Percentiles rank a stretch among this genome's conserved stretches.
phyloP scores from a whole-genome alignment of 2,888 invertebrate species.

The Sylvicola fuscatus region DNA sequence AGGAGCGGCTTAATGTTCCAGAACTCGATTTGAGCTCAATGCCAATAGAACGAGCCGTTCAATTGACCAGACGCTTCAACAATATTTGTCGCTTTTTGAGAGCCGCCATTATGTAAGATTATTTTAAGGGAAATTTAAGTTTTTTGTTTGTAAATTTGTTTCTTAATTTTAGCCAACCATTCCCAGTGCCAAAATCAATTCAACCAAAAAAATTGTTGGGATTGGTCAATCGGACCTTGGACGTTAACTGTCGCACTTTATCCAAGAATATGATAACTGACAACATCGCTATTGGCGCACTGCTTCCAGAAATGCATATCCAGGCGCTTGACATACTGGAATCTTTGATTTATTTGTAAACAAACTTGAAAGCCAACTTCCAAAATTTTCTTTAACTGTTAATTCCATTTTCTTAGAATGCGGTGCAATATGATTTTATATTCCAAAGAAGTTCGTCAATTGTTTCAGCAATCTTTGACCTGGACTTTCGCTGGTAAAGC shows the following conservation, averaged over 20 bases:
- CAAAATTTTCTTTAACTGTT: not conserved
- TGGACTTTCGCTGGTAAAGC: slow-evolving; percentile 14
- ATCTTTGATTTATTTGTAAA: slow-evolving; percentile 13
- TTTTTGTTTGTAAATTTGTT: not conserved
- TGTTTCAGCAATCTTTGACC: slow-evolving; percentile 13
- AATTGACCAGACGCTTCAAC: slow-evolving; percentile 11
- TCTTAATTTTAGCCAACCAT: slow-evolving; percentile 16
- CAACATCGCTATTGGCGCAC: slow-evolving; percentile 13
- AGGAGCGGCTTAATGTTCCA: slow-evolving; percentile 7
- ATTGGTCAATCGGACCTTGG: slow-evolving; percentile 14
- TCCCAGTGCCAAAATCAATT: slow-evolving; percentile 15
- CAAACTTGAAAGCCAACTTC: not conserved
- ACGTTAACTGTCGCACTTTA: slow-evolving; percentile 12
- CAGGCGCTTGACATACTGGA: slow-evolving; percentile 13
- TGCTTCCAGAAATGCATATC: slow-evolving; percentile 14
- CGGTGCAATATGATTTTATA: slow-evolving; percentile 12
- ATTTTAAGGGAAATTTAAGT: slow-evolving; percentile 2
- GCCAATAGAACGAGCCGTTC: slow-evolving; percentile 12
- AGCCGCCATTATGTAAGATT: slow-evolving; percentile 5
- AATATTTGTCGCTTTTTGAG: slow-evolving; percentile 12
- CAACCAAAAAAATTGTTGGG: slow-evolving; percentile 14
- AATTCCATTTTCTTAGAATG: slow-evolving; percentile 9
- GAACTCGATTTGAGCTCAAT: slow-evolving; percentile 10
- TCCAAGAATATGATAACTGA: slow-evolving; percentile 14
- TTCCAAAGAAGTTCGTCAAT: slow-evolving; percentile 11